Evolutionary conservation across 2,888 invertebrate species (phyloP), one percentile per base, ranked within the genome.

Genomic region (Campoletis raptor): DNA sequence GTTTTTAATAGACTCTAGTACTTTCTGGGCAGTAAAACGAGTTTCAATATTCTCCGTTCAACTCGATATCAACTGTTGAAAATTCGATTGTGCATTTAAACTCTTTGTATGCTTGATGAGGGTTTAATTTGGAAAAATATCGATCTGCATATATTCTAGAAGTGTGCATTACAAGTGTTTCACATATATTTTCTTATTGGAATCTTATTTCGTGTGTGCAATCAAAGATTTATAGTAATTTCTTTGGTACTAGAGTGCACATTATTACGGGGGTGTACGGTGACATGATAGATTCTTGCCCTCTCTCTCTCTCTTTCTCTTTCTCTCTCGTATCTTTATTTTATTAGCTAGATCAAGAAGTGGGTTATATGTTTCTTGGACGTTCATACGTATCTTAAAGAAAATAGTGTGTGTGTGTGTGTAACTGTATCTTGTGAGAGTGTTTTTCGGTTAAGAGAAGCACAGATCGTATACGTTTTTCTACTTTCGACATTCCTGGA

Each of bases 401-500:
- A 37, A 67, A 67, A 37, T 54, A 24, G 52, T 69, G 30, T 61
- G 10, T 30, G 61, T 15, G 61, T 30, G 15, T 7, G 30, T 61
- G 30, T 61, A 24, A 10, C 12, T 57, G 24, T 30, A 10, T 0
- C 40, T 18, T 67, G 8, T 24, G 40, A 15, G 54, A 40, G 24
- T 36, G 61, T 9, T 36, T 70, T 24, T 48, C 73, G 54, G 57
- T 61, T 40, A 45, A 67, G 66, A 36, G 66, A 42, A 64, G 52
- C 79, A 54, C 64, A 64, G 54, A 64, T 81, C 81, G 57, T 74
- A 61, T 72, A 70, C 64, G 57, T 85, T 79, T 83, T 83, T 70
- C 52, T 42, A 81, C 83, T 40, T 69, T 73, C 57, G 72, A 83
- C 73, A 77, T 84, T 79, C 61, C 82, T 77, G 79, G 86, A 84